These are phyloP conservation scores for Linnaemya tessellans DNA, from an alignment of 2,888 invertebrate species.

Conservation along the genomic window DNA sequence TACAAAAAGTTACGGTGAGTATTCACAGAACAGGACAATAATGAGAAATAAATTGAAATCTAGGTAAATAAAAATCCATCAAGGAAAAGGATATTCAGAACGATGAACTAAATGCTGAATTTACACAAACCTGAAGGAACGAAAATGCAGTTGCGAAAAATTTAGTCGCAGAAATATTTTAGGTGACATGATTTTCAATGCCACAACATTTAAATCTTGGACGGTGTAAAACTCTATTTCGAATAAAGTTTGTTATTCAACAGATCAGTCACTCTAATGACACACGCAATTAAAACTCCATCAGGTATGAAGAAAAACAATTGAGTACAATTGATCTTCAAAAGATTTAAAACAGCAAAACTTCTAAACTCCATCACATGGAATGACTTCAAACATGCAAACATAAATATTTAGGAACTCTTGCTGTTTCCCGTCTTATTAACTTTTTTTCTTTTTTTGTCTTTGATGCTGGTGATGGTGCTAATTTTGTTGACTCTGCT, in stretches of 20 bases:
- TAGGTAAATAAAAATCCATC: conserved; percentile 43
- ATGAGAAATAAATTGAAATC: conserved; percentile 28
- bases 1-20: not conserved
- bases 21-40: conserved; percentile 2
- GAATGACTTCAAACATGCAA: not conserved
- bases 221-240: no score
- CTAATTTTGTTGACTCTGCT: conserved; percentile 21
- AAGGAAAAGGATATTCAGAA: conserved; percentile 17
- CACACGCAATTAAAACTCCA: no score
- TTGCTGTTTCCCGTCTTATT: no score
- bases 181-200: not conserved
- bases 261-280: no score
- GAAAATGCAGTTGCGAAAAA: not conserved
- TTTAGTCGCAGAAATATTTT: not conserved
- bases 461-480: not conserved
- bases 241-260: no score
- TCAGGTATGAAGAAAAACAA: no score
- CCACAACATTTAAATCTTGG: no score
- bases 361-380: not conserved
- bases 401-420: conserved; percentile 18
- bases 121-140: conserved; percentile 24
- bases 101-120: conserved; percentile 37
- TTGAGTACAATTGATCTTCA: no score
- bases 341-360: no score
- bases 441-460: conserved; percentile 2